These are phyloP conservation scores for Heliothis subflexa DNA, from an alignment of 1,140 invertebrate genomes.

Conservation along the genomic window DNA sequence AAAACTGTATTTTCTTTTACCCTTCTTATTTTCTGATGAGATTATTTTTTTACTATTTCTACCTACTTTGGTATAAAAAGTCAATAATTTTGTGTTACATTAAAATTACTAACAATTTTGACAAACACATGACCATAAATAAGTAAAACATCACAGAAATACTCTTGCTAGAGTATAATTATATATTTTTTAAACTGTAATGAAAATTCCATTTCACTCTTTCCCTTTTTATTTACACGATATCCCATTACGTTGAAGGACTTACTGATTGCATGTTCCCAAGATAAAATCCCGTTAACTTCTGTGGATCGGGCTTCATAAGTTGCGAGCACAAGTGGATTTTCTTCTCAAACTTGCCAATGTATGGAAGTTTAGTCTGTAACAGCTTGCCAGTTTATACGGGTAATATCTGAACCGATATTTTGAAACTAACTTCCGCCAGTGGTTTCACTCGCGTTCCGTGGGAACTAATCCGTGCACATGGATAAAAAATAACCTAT, in stretches of 20 bases:
- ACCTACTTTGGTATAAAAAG: no score
- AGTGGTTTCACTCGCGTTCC: no score
- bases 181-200: no score
- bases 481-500: no score
- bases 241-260: conserved; percentile 41
- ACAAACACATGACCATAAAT: no score
- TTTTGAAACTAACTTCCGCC: not conserved
- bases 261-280: conserved; percentile 40
- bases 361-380: conserved; percentile 10
- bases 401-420: conserved; percentile 10
- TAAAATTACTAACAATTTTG: not conserved
- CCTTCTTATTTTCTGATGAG: not conserved
- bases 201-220: conserved; percentile 30
- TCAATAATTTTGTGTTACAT: no score
- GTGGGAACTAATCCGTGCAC: no score
- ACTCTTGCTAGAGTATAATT: no score
- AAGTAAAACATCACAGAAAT: no score
- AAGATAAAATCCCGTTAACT: conserved; percentile 22
- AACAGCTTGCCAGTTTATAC: conserved; percentile 17
- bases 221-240: conserved; percentile 33
- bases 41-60: no score
- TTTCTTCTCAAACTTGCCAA: conserved; percentile 1
- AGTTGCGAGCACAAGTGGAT: conserved; percentile 28
- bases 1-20: not conserved
- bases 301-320: not conserved